Conservation (phyloP, 2,888 invertebrate genomes). For the Microchrysa polita region DNA sequence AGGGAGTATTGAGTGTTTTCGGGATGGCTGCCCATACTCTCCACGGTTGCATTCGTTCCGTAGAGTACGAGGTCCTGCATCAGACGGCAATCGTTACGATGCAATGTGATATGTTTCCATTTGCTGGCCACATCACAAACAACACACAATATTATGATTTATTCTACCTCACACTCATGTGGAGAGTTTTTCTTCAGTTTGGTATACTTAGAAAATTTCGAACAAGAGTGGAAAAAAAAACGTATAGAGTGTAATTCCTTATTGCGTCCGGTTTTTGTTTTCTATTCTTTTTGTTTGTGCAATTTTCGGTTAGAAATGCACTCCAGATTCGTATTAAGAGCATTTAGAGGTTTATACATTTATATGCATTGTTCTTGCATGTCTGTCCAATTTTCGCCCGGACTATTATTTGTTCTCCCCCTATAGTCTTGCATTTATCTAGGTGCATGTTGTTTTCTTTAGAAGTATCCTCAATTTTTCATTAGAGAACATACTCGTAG, state of each 20-base stretch:
- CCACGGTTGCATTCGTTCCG: no score
- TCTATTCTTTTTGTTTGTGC: no score
- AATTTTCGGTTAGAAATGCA: constrained; percentile 8
- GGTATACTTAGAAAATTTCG: constrained; percentile 13
- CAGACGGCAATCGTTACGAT: constrained; percentile 9
- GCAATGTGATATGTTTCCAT: constrained; percentile 27
- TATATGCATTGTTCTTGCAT: constrained; percentile 31
- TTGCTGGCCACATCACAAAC: constrained; percentile 15
- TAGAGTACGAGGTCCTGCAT: background rate
- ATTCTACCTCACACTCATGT: constrained; percentile 27
- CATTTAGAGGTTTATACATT: constrained; percentile 31
- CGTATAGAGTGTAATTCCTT: constrained; percentile 24
- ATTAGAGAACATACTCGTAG: constrained; percentile 6
- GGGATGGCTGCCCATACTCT: background rate
- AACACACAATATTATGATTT: constrained; percentile 35
- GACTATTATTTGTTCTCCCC: no score
- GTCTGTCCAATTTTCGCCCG: background rate
- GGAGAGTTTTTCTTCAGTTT: background rate
- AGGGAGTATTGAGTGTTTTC: no score
- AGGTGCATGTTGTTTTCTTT: constrained; percentile 10
- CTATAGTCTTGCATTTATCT: background rate
- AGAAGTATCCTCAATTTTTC: constrained; percentile 9
- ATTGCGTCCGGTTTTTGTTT: background rate
- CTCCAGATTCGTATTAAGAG: constrained; percentile 13
- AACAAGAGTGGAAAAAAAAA: background rate